These are phyloP conservation scores for Anoplolepis gracilipes DNA, from an alignment of 1,140 invertebrate species.

Conservation along the genomic window DNA sequence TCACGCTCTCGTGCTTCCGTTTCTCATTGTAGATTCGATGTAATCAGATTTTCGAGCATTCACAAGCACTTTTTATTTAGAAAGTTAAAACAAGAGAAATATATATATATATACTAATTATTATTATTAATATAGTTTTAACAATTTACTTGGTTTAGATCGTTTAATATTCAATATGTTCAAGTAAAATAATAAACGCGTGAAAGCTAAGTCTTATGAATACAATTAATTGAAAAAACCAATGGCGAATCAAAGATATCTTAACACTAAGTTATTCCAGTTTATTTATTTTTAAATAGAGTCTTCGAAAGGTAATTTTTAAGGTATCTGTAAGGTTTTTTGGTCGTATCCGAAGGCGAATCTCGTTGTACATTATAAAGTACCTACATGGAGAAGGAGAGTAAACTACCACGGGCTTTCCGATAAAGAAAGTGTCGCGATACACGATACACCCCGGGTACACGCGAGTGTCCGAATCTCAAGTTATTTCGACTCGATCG, in stretches of 20 bases:
- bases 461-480: constrained; percentile 38
- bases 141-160: too few relatives aligned
- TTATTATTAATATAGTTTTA: too few relatives aligned
- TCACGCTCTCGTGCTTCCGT: neutral
- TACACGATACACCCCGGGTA: neutral
- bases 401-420: neutral
- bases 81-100: neutral
- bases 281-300: neutral
- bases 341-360: neutral
- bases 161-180: too few relatives aligned
- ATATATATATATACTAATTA: neutral
- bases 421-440: constrained; percentile 23
- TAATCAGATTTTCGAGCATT: neutral
- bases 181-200: neutral
- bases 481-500: constrained; percentile 51
- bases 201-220: neutral
- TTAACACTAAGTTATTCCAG: neutral
- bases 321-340: constrained; percentile 7
- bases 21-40: neutral
- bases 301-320: too few relatives aligned
- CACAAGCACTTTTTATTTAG: neutral
- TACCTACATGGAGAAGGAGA: neutral
- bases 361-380: neutral
- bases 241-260: neutral
- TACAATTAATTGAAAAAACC: neutral